Evolutionary conservation across 2,797 vertebrate genomes (phyloP).

Genomic region (Macroramphosus scolopax): DNA sequence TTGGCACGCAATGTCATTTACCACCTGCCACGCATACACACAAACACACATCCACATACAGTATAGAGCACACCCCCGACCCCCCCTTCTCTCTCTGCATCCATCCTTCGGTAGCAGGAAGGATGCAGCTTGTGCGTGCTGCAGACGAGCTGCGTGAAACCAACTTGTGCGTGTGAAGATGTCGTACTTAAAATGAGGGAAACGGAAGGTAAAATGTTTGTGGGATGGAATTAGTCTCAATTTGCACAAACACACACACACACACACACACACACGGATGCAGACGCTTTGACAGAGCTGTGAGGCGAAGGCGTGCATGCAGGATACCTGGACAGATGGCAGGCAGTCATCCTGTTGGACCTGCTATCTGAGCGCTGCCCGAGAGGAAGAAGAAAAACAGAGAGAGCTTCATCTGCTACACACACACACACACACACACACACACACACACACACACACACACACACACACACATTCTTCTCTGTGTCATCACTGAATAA

Average conservation of each 20-base stretch:
- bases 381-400: conserved; percentile 56
- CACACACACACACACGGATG: conserved; percentile 2
- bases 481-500: conserved; percentile 26
- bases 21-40: conserved; percentile 50
- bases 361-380: conserved; percentile 62
- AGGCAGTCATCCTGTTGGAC: conserved; percentile 66
- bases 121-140: no score
- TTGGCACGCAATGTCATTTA: conserved; percentile 73
- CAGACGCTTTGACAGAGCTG: conserved; percentile 34
- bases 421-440: conserved; percentile 21
- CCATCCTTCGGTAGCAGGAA: no score
- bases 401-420: conserved; percentile 56
- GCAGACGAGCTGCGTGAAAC: no score
- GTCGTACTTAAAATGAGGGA: no score
- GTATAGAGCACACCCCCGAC: no score
- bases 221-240: not conserved
- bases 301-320: conserved; percentile 44
- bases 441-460: conserved; percentile 10
- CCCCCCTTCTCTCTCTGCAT: no score
- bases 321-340: conserved; percentile 78
- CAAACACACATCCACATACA: conserved; percentile 30
- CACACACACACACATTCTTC: conserved; percentile 20
- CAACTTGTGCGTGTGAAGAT: no score
- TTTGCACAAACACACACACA: conserved; percentile 9
- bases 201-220: no score